phyloP scores from a whole-genome alignment of 2,888 invertebrate species.

The Sisyra nigra region DNA sequence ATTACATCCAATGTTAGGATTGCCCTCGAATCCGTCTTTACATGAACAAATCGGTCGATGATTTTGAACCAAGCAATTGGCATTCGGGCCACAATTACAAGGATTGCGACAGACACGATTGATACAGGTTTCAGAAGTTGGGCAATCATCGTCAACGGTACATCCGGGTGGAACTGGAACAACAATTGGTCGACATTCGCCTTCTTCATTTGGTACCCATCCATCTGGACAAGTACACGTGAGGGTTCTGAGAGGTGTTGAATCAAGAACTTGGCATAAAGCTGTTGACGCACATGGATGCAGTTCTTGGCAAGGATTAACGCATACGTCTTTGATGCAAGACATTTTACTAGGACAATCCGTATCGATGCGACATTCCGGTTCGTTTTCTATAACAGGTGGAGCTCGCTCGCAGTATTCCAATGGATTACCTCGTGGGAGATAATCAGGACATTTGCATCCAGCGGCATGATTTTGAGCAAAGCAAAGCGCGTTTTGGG shows the following conservation, averaged over 20 bases:
- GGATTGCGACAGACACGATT: constrained; percentile 76
- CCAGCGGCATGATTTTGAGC: constrained; percentile 64
- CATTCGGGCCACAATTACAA: constrained; percentile 74
- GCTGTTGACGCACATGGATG: constrained; percentile 62
- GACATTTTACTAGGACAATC: constrained; percentile 70
- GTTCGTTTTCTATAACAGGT: constrained; percentile 30
- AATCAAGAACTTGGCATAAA: constrained; percentile 68
- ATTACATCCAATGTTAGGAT: constrained; percentile 67
- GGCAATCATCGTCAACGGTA: constrained; percentile 62
- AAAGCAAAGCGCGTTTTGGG: constrained; percentile 66
- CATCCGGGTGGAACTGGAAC: constrained; percentile 60
- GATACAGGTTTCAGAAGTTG: constrained; percentile 63
- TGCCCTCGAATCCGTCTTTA: constrained; percentile 67
- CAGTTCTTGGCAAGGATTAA: constrained; percentile 59
- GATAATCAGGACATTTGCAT: constrained; percentile 66
- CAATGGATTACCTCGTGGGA: constrained; percentile 66
- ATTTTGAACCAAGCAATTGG: constrained; percentile 64
- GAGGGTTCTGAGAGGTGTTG: constrained; percentile 73
- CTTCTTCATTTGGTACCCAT: constrained; percentile 63
- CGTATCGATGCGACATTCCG: constrained; percentile 59
- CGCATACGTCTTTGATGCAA: constrained; percentile 62
- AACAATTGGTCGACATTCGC: constrained; percentile 58
- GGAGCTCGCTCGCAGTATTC: constrained; percentile 51
- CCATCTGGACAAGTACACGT: constrained; percentile 78
- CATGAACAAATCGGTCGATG: constrained; percentile 82